Base-by-base conservation (phyloP, 2,888 invertebrate species). In the Epistrophe grossulariae region DNA sequence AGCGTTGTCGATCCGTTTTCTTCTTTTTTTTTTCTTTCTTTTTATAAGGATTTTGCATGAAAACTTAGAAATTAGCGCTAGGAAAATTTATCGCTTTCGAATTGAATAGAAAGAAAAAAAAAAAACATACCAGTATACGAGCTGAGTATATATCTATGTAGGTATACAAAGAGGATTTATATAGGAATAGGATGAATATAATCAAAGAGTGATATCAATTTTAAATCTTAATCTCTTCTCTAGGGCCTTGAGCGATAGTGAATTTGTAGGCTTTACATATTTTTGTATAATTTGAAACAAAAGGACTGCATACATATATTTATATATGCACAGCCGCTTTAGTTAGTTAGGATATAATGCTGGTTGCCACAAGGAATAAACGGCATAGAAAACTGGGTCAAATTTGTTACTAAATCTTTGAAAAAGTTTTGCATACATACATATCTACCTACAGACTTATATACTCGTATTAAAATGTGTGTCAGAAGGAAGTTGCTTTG, bases 11-110 rank as follows among this genome's bases (percentile, higher is more conserved):
- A 79, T 76, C 50, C 76, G 57, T 40, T 76, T 59, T 74, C 55
- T 24, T 13, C 17, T 1, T 55, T 9, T 3, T 15, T 10, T 9
- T 10, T 40, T n/a, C 28, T 24, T 70, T n/a, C 6, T 40, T 40
- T 62, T 19, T 4, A 24, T 40, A n/a, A 15, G 9, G 38, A 40
- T 57, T 79, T 85, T 62, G 48, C 83, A 79, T 79, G 68, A 76
- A 83, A 87, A 83, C 79, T 87, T 79, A 87, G 87, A 87, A 87
- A 87, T 87, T 87, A 87, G 87, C 83, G 83, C 82, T 82, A 5
- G 66, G 76, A 76, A 87, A 83, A 87, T 87, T 87, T 87, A 87
- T 87, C 79, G 79, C 83, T 87, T 87, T 87, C 74, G 52, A 87
- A 87, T 87, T 87, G 79, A 87, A 79, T 79, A 28, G 31, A 60